phyloP scores from a whole-genome alignment of 2,113 vertebrate species.

The Dromaius novaehollandiae region DNA sequence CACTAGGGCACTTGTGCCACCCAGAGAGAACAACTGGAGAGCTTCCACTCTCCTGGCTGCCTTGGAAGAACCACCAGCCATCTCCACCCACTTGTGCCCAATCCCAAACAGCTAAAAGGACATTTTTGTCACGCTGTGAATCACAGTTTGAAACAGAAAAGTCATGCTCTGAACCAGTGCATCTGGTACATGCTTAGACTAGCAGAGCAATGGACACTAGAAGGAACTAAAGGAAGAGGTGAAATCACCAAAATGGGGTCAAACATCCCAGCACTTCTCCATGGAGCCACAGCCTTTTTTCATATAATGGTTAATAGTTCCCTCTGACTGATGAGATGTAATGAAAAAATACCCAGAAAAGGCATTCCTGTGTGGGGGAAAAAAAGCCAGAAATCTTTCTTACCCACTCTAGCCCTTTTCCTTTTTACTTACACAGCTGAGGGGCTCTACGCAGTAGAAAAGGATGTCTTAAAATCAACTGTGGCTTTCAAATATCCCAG shows the following conservation, averaged over 20 bases:
- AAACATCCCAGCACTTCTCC: background rate
- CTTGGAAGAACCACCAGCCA: background rate
- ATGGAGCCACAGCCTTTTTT: background rate
- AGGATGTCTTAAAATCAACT: background rate
- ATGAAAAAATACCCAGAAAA: background rate
- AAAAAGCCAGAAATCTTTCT: background rate
- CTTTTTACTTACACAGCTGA: conserved; percentile 42
- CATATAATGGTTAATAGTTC: background rate
- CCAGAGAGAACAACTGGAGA: background rate
- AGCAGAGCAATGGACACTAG: background rate
- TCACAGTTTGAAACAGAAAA: background rate
- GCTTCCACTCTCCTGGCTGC: background rate
- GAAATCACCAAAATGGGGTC: background rate
- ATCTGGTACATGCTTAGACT: background rate
- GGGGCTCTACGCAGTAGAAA: background rate
- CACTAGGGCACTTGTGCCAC: background rate
- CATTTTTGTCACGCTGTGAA: background rate
- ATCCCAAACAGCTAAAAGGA: background rate
- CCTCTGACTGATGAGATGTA: background rate
- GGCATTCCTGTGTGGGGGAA: background rate
- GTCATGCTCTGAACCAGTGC: background rate
- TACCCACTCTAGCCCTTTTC: background rate
- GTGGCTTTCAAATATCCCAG: background rate
- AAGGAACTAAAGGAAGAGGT: background rate
- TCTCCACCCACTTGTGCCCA: background rate